Percentiles rank a stretch among this genome's conserved stretches.
Conservation (phyloP, 1,140 invertebrate species). For the Pygmarrhopalites habei region DNA sequence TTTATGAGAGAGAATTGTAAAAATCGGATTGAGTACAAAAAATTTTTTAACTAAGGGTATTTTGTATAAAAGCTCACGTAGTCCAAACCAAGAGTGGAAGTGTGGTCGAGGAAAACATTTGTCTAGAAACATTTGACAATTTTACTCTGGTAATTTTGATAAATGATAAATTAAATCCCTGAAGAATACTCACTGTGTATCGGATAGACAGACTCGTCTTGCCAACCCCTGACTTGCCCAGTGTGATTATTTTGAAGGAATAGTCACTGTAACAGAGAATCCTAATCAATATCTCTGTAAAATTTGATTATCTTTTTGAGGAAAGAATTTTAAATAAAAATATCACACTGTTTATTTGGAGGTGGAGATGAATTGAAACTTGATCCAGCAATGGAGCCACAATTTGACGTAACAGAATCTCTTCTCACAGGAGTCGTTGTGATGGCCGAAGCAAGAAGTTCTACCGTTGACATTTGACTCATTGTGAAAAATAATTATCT, state of each 20-base stretch:
- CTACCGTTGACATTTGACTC: too few species aligned
- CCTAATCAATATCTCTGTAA: too few species aligned
- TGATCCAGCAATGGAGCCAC: too few species aligned
- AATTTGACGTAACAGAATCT: too few species aligned
- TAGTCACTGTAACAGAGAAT: neutral
- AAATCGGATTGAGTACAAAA: neutral
- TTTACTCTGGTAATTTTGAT: too few species aligned
- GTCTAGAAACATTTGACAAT: too few species aligned
- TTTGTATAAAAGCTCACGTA: neutral
- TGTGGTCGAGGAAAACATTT: neutral
- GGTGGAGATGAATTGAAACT: too few species aligned
- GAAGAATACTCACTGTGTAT: slow-evolving; percentile 3
- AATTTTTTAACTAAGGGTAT: neutral
- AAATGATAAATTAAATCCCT: too few species aligned
- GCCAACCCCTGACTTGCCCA: neutral
- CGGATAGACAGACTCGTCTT: neutral
- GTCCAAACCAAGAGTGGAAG: neutral
- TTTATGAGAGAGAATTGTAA: neutral
- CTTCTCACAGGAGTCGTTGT: too few species aligned
- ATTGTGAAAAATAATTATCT: too few species aligned
- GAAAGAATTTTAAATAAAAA: neutral
- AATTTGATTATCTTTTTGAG: neutral
- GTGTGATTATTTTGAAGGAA: neutral
- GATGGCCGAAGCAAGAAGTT: too few species aligned
- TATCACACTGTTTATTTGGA: too few species aligned